Conservation (phyloP, 2,113 vertebrate genomes). For the Willisornis vidua region DNA sequence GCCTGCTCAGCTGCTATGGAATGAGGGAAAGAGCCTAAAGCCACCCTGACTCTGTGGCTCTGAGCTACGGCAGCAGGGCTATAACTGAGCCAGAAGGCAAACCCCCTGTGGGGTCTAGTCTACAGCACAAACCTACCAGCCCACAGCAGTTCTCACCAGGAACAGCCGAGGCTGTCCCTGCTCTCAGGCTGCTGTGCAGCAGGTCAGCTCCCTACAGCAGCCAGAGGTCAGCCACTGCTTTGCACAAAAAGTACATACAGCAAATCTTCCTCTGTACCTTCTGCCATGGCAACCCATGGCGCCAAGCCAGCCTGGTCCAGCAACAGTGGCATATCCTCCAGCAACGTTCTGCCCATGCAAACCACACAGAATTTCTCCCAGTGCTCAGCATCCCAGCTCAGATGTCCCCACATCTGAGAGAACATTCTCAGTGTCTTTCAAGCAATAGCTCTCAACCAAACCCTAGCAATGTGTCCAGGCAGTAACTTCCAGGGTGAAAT, state of each 20-base stretch:
- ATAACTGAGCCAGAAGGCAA: accelerated
- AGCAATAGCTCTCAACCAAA: not conserved
- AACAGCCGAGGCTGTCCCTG: not conserved
- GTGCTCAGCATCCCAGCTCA: not conserved
- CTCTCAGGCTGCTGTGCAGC: not conserved
- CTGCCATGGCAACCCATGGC: not conserved
- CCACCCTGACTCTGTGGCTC: not conserved
- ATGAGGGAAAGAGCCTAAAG: not conserved
- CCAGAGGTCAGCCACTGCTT: not conserved
- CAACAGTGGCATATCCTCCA: not conserved
- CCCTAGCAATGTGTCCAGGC: not conserved
- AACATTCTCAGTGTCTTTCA: not conserved
- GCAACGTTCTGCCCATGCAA: not conserved
- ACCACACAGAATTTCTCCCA: not conserved
- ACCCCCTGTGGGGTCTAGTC: not conserved
- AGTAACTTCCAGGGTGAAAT: not conserved
- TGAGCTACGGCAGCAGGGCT: not conserved
- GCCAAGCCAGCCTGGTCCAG: not conserved
- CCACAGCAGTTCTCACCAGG: not conserved
- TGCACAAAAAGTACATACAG: accelerated
- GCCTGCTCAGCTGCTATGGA: not conserved
- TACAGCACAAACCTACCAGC: not conserved
- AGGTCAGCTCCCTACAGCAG: not conserved
- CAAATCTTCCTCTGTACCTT: not conserved
- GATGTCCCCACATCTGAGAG: not conserved